phyloP scores from a whole-genome alignment of 2,888 invertebrate genomes.

The Didymodactylos carnosus region DNA sequence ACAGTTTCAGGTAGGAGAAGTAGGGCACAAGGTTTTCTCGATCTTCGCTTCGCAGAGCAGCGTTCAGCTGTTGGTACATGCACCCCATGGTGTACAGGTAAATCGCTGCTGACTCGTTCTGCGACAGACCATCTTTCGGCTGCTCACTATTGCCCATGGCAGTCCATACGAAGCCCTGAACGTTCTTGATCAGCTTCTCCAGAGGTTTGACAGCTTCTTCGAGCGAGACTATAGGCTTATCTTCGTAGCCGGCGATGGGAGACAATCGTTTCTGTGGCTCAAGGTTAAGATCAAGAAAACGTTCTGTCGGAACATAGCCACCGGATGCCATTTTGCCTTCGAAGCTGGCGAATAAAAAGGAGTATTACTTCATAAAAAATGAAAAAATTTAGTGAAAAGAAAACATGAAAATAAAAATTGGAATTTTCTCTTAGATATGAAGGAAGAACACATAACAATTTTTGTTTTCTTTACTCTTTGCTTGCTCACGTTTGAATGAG shows the following conservation, averaged over 20 bases:
- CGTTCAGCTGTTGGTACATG: neutral
- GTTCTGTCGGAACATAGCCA: neutral
- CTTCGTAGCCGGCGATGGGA: neutral
- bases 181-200: neutral
- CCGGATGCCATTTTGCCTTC: neutral
- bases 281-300: neutral
- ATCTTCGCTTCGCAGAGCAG: neutral
- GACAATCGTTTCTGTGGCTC: neutral
- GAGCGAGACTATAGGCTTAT: neutral
- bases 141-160: neutral
- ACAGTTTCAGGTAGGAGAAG: neutral
- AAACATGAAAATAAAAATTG: too few species aligned
- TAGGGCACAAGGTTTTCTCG: neutral
- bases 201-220: neutral
- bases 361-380: too few species aligned
- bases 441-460: too few species aligned
- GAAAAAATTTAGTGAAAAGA: too few species aligned
- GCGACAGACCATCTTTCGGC: neutral
- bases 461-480: too few species aligned
- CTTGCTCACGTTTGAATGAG: too few species aligned
- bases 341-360: too few species aligned
- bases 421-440: too few species aligned
- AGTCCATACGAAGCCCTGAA: neutral
- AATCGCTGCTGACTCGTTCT: neutral
- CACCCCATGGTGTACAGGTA: neutral